Percentiles rank a stretch among this genome's conserved stretches.
Conservation (phyloP, 1,140 invertebrate genomes). For the Adelges cooleyi region DNA sequence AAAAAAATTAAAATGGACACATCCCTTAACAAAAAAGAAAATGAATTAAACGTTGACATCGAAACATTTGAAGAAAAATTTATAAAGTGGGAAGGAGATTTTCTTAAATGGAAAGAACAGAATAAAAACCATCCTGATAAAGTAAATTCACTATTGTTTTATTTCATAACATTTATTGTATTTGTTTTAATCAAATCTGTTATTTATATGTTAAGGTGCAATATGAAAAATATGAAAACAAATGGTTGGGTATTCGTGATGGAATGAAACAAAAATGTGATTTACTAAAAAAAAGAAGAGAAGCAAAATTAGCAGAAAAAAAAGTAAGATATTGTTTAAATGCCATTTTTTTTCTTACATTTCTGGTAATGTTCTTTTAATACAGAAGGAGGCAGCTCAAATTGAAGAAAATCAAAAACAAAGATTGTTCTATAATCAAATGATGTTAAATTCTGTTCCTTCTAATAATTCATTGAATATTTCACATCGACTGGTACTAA, state of each 20-base stretch:
- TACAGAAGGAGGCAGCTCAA: constrained; percentile 6
- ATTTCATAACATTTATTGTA: background rate
- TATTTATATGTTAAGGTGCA: constrained; percentile 43
- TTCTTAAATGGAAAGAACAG: constrained; percentile 70
- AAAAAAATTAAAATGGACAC: constrained; percentile 10
- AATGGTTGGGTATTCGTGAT: constrained; percentile 65
- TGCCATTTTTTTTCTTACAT: no score
- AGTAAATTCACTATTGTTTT: constrained; percentile 37
- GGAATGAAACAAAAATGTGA: constrained; percentile 63
- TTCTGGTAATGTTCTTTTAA: no score
- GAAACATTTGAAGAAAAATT: constrained; percentile 74
- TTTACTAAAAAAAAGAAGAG: constrained; percentile 56
- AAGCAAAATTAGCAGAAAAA: constrained; percentile 27
- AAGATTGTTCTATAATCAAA: background rate
- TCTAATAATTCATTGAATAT: background rate
- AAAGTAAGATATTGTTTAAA: background rate
- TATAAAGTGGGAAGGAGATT: constrained; percentile 71
- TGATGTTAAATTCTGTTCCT: background rate
- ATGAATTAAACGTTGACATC: constrained; percentile 48
- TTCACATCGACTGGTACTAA: background rate
- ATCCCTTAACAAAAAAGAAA: constrained; percentile 33
- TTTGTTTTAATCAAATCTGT: background rate
- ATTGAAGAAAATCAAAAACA: constrained; percentile 14
- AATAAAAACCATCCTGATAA: constrained; percentile 77
- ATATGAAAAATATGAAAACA: constrained; percentile 67